Conservation (phyloP, 2,113 vertebrate genomes). For the Cottus gobio region DNA sequence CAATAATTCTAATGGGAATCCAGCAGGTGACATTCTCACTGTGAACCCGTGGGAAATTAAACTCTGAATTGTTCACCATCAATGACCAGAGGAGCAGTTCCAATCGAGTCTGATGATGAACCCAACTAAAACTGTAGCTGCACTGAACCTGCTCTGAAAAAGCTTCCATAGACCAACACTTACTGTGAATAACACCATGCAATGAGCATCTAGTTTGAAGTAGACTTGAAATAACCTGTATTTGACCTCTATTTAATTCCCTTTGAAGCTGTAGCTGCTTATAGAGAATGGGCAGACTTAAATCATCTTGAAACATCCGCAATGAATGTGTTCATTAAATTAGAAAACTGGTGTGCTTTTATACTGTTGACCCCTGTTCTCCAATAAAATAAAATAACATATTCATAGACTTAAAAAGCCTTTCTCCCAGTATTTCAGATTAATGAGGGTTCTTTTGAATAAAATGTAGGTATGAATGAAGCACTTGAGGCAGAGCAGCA, state of each 20-base stretch:
- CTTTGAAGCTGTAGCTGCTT: background rate
- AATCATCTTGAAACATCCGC: background rate
- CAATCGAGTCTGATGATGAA: background rate
- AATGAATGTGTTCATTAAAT: background rate
- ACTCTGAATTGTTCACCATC: background rate
- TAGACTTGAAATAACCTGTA: background rate
- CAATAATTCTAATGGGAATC: background rate
- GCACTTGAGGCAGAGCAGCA: background rate
- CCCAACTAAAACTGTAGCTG: slow-evolving; percentile 7
- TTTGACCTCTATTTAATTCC: background rate
- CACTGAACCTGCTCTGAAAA: background rate
- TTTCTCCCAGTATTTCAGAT: background rate
- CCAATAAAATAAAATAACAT: background rate
- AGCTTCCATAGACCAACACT: background rate
- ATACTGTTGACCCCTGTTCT: background rate
- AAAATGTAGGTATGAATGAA: background rate
- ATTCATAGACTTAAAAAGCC: background rate
- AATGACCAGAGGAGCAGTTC: background rate
- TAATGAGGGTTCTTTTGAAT: background rate
- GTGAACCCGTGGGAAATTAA: background rate
- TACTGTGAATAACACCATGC: slow-evolving; percentile 5
- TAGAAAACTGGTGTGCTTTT: background rate
- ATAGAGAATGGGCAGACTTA: background rate
- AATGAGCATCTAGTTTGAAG: slow-evolving; percentile 5
- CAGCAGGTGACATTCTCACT: background rate